Conservation (phyloP, 2,888 invertebrate species). For the Ischnura elegans region DNA sequence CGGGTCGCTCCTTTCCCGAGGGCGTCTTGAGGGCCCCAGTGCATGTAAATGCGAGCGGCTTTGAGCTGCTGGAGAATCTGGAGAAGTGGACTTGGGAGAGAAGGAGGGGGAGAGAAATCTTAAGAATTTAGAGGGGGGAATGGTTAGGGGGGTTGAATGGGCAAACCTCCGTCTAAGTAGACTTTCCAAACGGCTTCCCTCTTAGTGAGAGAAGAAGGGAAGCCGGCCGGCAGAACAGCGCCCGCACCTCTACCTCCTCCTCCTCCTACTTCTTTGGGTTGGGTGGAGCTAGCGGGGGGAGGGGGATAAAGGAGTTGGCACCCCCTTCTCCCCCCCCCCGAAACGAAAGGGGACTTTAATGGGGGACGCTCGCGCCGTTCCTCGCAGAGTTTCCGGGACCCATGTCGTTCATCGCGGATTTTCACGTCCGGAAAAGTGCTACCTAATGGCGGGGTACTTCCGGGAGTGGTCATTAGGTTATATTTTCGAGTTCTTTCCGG, state of each 20-base stretch:
- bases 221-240: background rate
- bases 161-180: background rate
- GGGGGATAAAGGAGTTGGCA: too few relatives aligned
- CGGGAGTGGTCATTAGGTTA: conserved; percentile 31
- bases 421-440: conserved; percentile 4
- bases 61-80: background rate
- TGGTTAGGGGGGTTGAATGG: background rate
- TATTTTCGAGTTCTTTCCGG: conserved; percentile 30
- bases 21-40: background rate
- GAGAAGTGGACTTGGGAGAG: background rate
- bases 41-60: background rate
- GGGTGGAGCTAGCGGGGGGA: too few relatives aligned
- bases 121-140: conserved; percentile 24
- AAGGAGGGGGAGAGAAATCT: background rate
- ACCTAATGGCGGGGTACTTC: conserved; percentile 17
- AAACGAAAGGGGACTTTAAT: background rate
- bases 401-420: conserved; percentile 33
- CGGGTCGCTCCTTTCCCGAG: background rate
- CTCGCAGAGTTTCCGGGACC: conserved; percentile 3
- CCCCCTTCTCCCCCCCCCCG: background rate
- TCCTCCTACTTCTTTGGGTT: too few relatives aligned
- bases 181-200: background rate
- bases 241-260: too few relatives aligned
- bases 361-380: conserved; percentile 6
- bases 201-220: background rate